These are phyloP conservation scores for Ashinkailepas kermadecensis DNA, from an alignment of 2,888 invertebrate species.

Conservation along the genomic window DNA sequence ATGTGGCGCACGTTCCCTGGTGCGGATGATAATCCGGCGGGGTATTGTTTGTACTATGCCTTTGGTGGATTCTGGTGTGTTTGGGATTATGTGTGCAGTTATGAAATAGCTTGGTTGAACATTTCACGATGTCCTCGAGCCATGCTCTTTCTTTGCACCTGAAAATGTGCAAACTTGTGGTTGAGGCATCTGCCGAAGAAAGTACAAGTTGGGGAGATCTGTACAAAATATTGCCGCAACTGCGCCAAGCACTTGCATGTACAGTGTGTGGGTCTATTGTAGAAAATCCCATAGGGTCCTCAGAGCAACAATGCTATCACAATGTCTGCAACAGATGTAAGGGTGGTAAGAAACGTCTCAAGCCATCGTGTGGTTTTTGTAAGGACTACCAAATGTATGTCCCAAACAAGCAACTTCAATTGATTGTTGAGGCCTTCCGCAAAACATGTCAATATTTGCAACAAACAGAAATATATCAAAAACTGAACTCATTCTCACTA, in stretches of 20 bases:
- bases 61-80: neutral
- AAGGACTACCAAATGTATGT: conserved; percentile 72
- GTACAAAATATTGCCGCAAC: conserved; percentile 70
- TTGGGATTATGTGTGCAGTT: neutral
- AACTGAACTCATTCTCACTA: conserved; percentile 47
- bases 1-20: neutral
- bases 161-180: conserved; percentile 68
- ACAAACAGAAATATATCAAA: conserved; percentile 61
- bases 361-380: conserved; percentile 77
- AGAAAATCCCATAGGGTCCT: conserved; percentile 71
- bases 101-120: neutral
- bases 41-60: neutral
- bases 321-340: conserved; percentile 78
- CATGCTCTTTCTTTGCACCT: conserved; percentile 57
- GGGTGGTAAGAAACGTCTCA: conserved; percentile 74
- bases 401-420: conserved; percentile 71
- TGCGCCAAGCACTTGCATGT: conserved; percentile 79
- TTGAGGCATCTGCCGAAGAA: conserved; percentile 56
- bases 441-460: conserved; percentile 77
- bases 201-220: conserved; percentile 65
- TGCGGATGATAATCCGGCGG: neutral
- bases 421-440: conserved; percentile 78
- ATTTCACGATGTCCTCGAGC: conserved; percentile 61
- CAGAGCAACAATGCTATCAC: conserved; percentile 72
- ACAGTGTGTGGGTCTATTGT: conserved; percentile 78